Conservation (phyloP, 2,113 vertebrate genomes). For the Solenodon paradoxus region DNA sequence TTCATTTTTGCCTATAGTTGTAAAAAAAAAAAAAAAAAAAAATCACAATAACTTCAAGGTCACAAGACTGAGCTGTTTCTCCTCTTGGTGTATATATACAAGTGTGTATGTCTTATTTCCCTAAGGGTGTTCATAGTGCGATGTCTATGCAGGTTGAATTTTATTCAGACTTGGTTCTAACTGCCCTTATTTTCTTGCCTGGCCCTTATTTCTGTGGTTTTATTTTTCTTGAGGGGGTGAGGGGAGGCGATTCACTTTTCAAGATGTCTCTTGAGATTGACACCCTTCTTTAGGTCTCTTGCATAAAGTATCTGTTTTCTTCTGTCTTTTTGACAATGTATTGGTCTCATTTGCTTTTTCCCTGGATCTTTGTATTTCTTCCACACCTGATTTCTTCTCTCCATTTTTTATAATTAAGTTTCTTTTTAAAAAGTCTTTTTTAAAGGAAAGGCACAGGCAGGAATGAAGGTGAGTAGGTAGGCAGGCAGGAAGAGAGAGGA, state of each 20-base stretch:
- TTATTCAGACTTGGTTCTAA: background rate
- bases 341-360: background rate
- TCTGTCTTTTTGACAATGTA: background rate
- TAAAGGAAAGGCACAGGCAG: no score
- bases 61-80: background rate
- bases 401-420: no score
- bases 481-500: no score
- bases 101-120: fast-evolving
- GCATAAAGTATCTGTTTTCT: background rate
- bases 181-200: background rate
- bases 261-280: background rate
- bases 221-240: background rate
- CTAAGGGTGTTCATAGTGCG: fast-evolving
- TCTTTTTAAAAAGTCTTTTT: no score
- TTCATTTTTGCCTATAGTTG: background rate
- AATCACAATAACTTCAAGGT: background rate
- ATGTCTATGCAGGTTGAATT: background rate
- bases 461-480: no score
- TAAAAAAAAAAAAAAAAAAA: constrained; percentile 21
- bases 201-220: background rate
- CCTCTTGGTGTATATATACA: background rate
- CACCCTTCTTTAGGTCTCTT: background rate
- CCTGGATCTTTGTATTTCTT: background rate
- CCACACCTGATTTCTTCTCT: background rate
- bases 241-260: background rate